A percentile compares a stretch with the other conserved stretches of the same genome.
Evolutionary conservation across 2,888 invertebrate species (phyloP).

Genomic region (Cybosia mesomella): DNA sequence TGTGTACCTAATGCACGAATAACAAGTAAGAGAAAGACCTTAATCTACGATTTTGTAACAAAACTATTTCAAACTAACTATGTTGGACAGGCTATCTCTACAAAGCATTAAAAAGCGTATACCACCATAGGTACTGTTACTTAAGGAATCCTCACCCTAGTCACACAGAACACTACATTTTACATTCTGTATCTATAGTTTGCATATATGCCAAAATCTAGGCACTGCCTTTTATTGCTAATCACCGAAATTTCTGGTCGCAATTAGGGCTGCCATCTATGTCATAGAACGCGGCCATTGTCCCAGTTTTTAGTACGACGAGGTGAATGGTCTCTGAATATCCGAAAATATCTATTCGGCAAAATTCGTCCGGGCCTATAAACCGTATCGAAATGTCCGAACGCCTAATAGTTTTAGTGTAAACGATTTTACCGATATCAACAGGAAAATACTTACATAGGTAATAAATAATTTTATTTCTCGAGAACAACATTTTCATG

Average conservation of each 20-base stretch:
- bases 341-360: constrained; percentile 53
- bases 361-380: constrained; percentile 36
- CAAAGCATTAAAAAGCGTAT: neutral
- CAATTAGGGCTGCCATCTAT: constrained; percentile 60
- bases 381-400: constrained; percentile 37
- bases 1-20: too few relatives aligned
- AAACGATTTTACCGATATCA: constrained; percentile 30
- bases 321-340: constrained; percentile 58
- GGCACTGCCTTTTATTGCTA: constrained; percentile 55
- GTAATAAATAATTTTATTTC: constrained; percentile 8
- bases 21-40: too few relatives aligned
- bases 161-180: neutral
- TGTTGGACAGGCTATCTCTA: neutral
- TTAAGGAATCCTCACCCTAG: neutral
- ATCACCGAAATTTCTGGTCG: constrained; percentile 56
- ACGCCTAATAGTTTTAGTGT: constrained; percentile 38
- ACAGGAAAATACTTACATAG: constrained; percentile 39
- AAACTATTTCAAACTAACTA: neutral
- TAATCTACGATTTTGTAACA: neutral
- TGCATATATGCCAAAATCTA: constrained; percentile 27
- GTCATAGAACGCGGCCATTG: constrained; percentile 57
- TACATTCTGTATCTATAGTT: neutral
- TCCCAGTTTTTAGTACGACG: constrained; percentile 55
- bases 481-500: constrained; percentile 7
- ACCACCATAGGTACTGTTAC: neutral